Conservation (phyloP, 2,888 invertebrate species). For the Caenorhabditis virilis region DNA sequence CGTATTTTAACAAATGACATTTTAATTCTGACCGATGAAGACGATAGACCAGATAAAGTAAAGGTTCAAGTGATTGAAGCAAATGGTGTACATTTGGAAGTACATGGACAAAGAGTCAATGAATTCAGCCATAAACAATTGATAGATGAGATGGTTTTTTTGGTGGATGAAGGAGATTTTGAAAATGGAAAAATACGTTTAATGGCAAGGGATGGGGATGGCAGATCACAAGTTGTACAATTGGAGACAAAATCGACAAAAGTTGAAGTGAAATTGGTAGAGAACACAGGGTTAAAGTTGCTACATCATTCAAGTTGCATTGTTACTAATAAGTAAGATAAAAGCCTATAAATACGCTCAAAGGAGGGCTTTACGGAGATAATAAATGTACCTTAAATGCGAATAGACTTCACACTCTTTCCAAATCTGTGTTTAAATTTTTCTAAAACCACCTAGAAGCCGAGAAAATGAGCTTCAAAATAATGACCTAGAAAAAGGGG, state of each 20-base stretch:
- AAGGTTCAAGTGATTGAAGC: slow-evolving; percentile 58
- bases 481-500: too few species aligned
- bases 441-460: too few species aligned
- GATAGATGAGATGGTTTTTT: slow-evolving; percentile 48
- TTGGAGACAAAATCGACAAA: slow-evolving; percentile 51
- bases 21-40: slow-evolving; percentile 41
- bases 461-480: too few species aligned
- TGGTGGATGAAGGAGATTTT: slow-evolving; percentile 49
- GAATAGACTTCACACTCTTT: too few species aligned
- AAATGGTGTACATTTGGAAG: slow-evolving; percentile 56
- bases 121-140: slow-evolving; percentile 58
- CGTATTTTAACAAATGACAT: slow-evolving; percentile 40
- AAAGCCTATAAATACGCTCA: too few species aligned
- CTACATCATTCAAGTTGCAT: slow-evolving; percentile 72
- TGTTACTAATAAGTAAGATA: too few species aligned
- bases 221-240: slow-evolving; percentile 33
- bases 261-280: slow-evolving; percentile 69
- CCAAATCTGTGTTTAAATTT: too few species aligned
- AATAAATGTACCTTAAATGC: too few species aligned
- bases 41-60: slow-evolving; percentile 50
- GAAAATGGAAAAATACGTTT: slow-evolving; percentile 43
- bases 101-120: slow-evolving; percentile 52
- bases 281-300: slow-evolving; percentile 77
- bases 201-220: slow-evolving; percentile 50
- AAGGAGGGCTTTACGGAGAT: too few species aligned